phyloP scores from a whole-genome alignment of 2,113 vertebrate species.

The Cacatua alba region DNA sequence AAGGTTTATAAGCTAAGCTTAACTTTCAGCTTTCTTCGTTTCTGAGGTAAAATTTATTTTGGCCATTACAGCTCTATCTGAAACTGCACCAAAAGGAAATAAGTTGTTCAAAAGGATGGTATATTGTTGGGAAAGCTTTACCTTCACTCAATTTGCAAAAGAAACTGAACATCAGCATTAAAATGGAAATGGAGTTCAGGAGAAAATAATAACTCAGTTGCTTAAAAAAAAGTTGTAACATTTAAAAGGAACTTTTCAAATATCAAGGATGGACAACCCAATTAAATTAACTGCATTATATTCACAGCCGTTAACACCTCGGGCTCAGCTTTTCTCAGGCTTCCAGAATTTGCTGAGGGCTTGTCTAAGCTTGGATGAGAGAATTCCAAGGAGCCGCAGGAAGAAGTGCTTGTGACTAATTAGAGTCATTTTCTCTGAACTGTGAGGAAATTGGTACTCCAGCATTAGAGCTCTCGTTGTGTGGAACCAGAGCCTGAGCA shows the following conservation, averaged over 20 bases:
- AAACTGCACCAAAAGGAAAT: constrained; percentile 55
- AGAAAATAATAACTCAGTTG: constrained; percentile 49
- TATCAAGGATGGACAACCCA: constrained; percentile 46
- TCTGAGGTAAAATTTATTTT: constrained; percentile 69
- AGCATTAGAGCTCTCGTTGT: not conserved
- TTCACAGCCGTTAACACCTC: not conserved
- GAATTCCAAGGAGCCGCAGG: not conserved
- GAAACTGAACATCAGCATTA: constrained; percentile 53
- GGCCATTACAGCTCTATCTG: constrained; percentile 44
- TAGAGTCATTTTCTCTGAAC: not conserved
- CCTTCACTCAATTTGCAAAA: constrained; percentile 41
- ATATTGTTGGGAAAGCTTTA: constrained; percentile 37
- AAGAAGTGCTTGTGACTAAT: not conserved
- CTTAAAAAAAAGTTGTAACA: constrained; percentile 24
- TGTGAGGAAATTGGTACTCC: not conserved
- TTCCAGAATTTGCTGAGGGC: not conserved
- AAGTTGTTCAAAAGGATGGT: constrained; percentile 27
- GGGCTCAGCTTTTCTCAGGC: not conserved
- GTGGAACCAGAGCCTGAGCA: accelerated
- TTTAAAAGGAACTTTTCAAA: constrained; percentile 33
- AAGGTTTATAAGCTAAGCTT: constrained; percentile 70
- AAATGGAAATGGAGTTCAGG: constrained; percentile 50
- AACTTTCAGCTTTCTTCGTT: constrained; percentile 56
- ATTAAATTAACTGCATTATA: constrained; percentile 56
- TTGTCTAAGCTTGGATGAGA: not conserved